Evolutionary conservation across 2,888 invertebrate species (phyloP), one percentile per base, ranked within the genome.

Genomic region (Brachylomia viminalis): DNA sequence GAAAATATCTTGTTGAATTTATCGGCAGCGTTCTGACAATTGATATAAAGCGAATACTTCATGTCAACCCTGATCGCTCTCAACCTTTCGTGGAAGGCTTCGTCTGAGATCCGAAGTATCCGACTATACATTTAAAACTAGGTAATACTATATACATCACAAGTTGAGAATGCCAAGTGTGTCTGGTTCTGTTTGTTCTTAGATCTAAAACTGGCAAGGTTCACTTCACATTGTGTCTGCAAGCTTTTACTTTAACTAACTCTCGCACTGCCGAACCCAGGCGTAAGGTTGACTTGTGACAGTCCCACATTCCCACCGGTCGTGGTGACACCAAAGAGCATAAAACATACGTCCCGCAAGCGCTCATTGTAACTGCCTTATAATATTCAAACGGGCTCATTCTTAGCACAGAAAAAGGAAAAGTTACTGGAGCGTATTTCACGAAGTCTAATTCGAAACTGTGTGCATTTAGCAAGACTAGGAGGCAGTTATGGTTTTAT

Each of bases 361-460:
- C 27, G 6, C 62, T 71, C 52, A 38, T 54, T 72, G 64, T 72
- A 54, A 27, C 64, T 65, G 65, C 59, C 54, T 68, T 59, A 45
- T 64, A 56, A 71, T 65, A 75, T 75, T 68, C 47, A 62, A 58
- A 65, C 27, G 23, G 27, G 38, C 30, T 59, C 61, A 71, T 67
- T 65, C 67, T 45, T n/a, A 72, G 27, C 58, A 71, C n/a, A 64
- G 70, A 80, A 78, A 85, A 79, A 78, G 76, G 11, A 27, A 80
- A 68, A 42, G 38, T 74, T 54, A 72, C 72, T n/a, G 66, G 52
- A 80, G 59, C 78, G 49, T 82, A 86, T 79, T 83, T 75, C 56
- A 85, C 79, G 76, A 82, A 85, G 77, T 82, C 68, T 82, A 79
- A 87, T 86, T 86, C 72, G 13, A 71, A 84, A 84, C 68, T 75